Evolutionary conservation across 2,113 vertebrate species (phyloP), one percentile per base, ranked within the genome.

Genomic region (Hepsetus odoe): DNA sequence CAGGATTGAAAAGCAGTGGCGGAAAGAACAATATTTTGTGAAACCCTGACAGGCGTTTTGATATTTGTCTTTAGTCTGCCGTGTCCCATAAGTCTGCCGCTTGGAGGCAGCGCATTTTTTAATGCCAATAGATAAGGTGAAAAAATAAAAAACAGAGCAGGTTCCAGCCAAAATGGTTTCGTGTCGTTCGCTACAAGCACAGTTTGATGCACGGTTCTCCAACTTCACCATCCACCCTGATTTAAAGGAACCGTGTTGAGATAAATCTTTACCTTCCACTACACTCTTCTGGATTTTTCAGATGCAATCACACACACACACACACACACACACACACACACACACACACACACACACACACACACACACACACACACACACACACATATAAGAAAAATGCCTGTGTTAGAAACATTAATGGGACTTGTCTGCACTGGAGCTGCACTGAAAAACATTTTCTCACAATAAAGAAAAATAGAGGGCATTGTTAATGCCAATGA

Each of bases 251-350:
- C 42, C 79, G 51, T 67, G 85, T 86, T 90, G 42, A 30, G 58
- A 78, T 44, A 84, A 83, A 88, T 87, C 68, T 22, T 46, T 73
- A 40, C 74, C 46, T 66, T 66, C 58, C 32, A 16, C 65, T 46
- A 79, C 51, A 65, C 81, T 40, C 84, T 58, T 65, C 81, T 83
- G 70, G 68, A 80, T 83, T 83, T 84, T 88, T 86, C 78, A 67
- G 62, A 83, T 67, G 75, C 81, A 85, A 88, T 82, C 84, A n/a
- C 62, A 58, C 33, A n/a, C 26, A 10, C 33, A 49, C 44, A 22
- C 4, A n/a, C 67, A 66, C 46, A 30, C 12, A 32, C 0, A 59
- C 26, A 28, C 33, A 30, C 4, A 32, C 16, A 18, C 32, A 38
- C 32, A 24, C 2, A 14, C 2, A 30, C 62, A 58, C 33, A n/a